Base-by-base conservation (phyloP, 2,113 vertebrate species). In the Lamprotornis superbus region DNA sequence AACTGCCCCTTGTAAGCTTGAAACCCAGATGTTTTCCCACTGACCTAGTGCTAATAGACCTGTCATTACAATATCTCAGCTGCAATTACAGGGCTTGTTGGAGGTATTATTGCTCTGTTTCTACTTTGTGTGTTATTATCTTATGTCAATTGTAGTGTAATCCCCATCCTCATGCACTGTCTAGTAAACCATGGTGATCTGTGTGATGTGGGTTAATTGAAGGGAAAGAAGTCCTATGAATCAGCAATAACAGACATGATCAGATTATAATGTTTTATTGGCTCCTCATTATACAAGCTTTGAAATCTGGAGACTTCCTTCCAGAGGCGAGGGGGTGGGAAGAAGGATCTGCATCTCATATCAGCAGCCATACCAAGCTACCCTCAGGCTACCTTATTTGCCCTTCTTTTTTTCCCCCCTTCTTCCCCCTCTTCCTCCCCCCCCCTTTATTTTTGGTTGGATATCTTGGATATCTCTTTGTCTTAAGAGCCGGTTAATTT, bases 171-270 rank as follows among this genome's bases (percentile, higher is more conserved):
- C 15, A 0, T 57, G 63, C 47, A 40, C 49, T 5, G 1, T 70
- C 55, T 90, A 15, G 63, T 76, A 85, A 90, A 80, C 55, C 50
- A 15, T 14, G 35, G 64, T 63, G 57, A 89, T 92, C 64, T 83
- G 2, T 77, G 50, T 70, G 63, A 82, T 87, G 84, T 44, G 47
- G 78, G 63, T 86, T 91, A 96, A 93, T 73, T 88, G 84, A 91
- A 95, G 82, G 50, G 75, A 95, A 87, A 88, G 82, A 91, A 78
- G 82, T 90, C 68, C 59, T 88, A 42, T 2, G 37, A 88, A 83
- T 90, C 56, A 40, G 30, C 1, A 2, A 59, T 77, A 78, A 78
- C 33, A 83, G 55, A 39, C 75, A 63, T 89, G 90, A 95, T 71
- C 33, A 88, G 75, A 74, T 86, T 42, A 77, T 80, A 50, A 59